Base-by-base conservation (phyloP, 2,888 invertebrate genomes). In the Drosophila rellima region DNA sequence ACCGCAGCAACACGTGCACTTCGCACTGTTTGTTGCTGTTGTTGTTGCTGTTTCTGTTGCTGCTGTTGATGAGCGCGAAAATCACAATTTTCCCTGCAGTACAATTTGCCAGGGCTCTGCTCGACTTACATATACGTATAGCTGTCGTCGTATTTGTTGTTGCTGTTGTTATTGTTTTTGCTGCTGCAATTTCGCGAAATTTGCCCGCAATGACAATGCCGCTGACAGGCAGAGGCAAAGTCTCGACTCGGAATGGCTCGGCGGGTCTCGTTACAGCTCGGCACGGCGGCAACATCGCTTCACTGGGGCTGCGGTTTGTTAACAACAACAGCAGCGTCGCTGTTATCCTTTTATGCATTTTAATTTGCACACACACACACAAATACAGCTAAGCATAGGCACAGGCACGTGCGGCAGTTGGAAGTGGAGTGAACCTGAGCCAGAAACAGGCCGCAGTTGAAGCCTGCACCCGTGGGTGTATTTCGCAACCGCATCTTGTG, bases 341-440 rank as follows among this genome's bases (percentile, higher is more conserved):
- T 80, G 80, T 85, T 85, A 85, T 85, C 88, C 85, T 82, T 85
- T 88, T 85, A 85, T 85, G 88, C 85, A 85, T 85, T 85, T 85
- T 85, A 85, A 85, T 85, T 85, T 88, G 68, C 78, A 70, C 65
- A 77, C 68, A 77, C 35, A 60, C 23, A 67, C 37, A 44, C 44
- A 50, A 45, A 39, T 33, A 52, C n/a, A 59, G 23, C 8, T 40
- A 56, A 11, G 35, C 48, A 67, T 68, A 69, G 86, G 70, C 78
- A 31, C 62, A 51, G 65, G 66, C 78, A 80, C 84, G 88, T 82
- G 82, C 67, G 54, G 52, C 35, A 50, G 48, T 33, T 33, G 33
- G 18, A 17, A 17, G 37, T 13, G 10, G 29, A 42, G 20, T 70
- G 66, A 20, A 61, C 39, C 66, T 59, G 45, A 48, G 56, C 37